Evolutionary conservation across 2,797 vertebrate species (phyloP), one percentile per base, ranked within the genome.

Genomic region (Alectoris magna): DNA sequence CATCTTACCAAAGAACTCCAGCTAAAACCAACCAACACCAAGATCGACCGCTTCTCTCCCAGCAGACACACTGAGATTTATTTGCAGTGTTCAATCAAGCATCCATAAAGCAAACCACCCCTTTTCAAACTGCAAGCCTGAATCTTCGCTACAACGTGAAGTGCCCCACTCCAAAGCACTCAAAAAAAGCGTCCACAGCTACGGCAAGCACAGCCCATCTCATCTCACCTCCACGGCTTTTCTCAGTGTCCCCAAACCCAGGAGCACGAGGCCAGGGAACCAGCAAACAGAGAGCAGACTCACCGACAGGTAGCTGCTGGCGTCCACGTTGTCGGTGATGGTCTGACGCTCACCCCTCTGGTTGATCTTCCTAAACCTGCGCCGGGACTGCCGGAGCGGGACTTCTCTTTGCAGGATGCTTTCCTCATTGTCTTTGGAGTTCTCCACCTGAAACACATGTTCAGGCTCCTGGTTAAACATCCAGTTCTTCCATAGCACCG

Each of bases 371-470:
- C 98, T 97, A 89, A 98, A 99, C 83, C 98, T 98, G 43, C 98
- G 97, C 0, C 98, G 98, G 72, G 99, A 99, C 83, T 98, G 97
- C 53, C 98, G 97, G 12, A 98, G 97, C 0, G 98, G 98, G n/a
- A 98, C 98, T 76, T 99, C 99, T 90, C 98, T 98, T 43, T 98
- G 98, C 89, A 99, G 84, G 74, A 98, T 97, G 67, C 82, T 94
- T 46, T 99, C 99, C 94, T 99, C 98, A 63, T 98, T 98, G 93
- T 99, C 98, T 74, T 98, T 98, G 79, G 98, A 95, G 97, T 99
- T 99, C 95, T 99, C 98, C 98, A 99, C 99, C 99, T 99, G 99
- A 94, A 98, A 99, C 41, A 98, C 97, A 98, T 15, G 96, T 95
- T 97, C 96, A 81, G 97, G 96, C 85, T 99, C 98, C 96, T 99